phyloP scores from a whole-genome alignment of 2,113 vertebrate genomes.

The Chauna torquata region DNA sequence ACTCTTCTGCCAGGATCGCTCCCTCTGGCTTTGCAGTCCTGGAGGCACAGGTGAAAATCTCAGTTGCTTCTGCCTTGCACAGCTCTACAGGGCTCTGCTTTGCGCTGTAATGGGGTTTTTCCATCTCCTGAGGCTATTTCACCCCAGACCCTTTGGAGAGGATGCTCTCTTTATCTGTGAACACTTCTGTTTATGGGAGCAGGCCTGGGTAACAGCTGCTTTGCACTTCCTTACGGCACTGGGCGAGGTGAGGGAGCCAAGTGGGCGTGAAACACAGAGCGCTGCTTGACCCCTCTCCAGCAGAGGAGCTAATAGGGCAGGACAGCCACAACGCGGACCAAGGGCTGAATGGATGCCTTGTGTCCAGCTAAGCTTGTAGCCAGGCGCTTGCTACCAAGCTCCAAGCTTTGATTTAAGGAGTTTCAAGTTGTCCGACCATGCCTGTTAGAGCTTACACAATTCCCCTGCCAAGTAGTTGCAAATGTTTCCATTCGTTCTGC shows the following conservation, averaged over 20 bases:
- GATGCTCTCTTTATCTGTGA: background rate
- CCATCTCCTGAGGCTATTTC: background rate
- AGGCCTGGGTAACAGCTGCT: accelerated
- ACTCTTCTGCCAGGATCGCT: background rate
- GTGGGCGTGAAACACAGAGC: background rate
- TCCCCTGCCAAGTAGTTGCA: background rate
- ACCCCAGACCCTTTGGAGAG: background rate
- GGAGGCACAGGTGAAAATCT: background rate
- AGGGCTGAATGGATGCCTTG: background rate
- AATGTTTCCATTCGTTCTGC: slow-evolving; percentile 6
- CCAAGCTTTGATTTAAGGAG: slow-evolving; percentile 3
- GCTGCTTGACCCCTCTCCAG: background rate
- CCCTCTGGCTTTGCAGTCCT: background rate
- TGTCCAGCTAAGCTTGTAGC: background rate
- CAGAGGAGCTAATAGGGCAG: background rate
- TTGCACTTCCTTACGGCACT: background rate
- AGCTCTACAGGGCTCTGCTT: background rate
- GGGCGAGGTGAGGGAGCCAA: background rate
- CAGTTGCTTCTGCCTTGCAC: background rate
- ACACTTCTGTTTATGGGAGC: accelerated
- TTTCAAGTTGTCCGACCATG: background rate
- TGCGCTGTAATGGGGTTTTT: background rate
- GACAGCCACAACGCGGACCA: background rate
- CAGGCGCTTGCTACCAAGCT: background rate
- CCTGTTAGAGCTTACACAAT: background rate